These are phyloP conservation scores for Tinamus guttatus DNA, from an alignment of 2,113 vertebrate genomes.

Conservation along the genomic window DNA sequence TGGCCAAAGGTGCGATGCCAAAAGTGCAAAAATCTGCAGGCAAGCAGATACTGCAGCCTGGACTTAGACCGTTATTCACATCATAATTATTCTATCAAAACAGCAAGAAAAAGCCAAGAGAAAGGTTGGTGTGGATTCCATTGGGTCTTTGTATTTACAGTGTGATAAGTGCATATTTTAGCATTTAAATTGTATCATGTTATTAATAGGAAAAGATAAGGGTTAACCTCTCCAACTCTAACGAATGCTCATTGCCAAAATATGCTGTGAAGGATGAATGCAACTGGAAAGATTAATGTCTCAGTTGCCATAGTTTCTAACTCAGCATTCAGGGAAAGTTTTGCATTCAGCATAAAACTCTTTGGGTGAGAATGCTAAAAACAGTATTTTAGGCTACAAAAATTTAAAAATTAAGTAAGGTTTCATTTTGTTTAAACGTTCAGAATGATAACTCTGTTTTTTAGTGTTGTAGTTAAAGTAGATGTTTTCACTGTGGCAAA, in stretches of 20 bases:
- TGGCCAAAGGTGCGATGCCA: background rate
- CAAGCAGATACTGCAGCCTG: background rate
- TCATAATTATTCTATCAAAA: background rate
- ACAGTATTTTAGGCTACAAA: background rate
- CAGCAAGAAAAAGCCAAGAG: background rate
- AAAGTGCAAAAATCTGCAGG: background rate
- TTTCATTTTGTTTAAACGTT: background rate
- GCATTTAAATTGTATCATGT: background rate
- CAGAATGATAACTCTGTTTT: background rate
- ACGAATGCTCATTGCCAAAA: background rate
- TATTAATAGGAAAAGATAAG: background rate
- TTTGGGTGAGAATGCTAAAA: background rate
- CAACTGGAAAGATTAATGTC: background rate
- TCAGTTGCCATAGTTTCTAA: conserved; percentile 58
- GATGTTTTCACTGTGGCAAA: background rate
- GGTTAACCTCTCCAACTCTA: background rate
- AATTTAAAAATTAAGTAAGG: background rate
- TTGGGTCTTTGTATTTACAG: background rate
- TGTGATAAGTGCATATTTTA: background rate
- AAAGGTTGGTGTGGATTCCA: background rate
- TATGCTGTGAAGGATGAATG: background rate
- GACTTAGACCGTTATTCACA: background rate
- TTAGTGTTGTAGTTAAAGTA: background rate
- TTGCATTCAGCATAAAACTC: background rate
- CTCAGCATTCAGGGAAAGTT: conserved; percentile 21